A percentile compares a stretch with the other conserved stretches of the same genome.
phyloP scores from a whole-genome alignment of 2,797 vertebrate species.

The Falco biarmicus region DNA sequence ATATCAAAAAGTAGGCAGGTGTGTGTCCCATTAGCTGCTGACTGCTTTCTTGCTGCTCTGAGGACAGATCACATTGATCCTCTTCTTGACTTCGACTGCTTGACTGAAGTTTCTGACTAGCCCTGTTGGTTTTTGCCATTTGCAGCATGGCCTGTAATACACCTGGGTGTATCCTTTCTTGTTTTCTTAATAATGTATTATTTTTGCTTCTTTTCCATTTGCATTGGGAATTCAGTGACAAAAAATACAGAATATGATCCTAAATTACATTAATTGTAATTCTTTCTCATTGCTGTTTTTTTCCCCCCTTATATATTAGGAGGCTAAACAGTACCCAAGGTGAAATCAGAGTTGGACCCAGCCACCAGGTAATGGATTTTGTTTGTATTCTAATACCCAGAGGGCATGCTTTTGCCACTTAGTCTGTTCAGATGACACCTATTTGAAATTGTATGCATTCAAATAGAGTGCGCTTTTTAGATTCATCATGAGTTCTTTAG shows the following conservation, averaged over 20 bases:
- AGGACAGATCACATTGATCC: background rate
- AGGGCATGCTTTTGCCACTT: background rate
- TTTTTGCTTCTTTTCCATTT: background rate
- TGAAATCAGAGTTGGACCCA: slow-evolving; percentile 98
- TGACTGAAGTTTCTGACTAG: background rate
- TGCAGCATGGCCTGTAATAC: background rate
- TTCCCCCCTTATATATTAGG: slow-evolving; percentile 74
- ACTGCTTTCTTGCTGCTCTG: background rate
- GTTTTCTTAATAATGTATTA: background rate
- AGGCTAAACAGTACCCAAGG: slow-evolving; percentile 99
- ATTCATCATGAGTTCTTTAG: background rate
- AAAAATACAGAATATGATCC: background rate
- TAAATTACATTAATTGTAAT: background rate
- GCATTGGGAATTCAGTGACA: background rate
- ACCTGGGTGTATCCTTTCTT: background rate
- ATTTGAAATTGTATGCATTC: background rate
- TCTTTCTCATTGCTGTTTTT: background rate
- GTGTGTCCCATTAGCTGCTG: background rate
- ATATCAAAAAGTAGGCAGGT: background rate
- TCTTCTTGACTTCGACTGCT: background rate
- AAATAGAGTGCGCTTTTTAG: background rate
- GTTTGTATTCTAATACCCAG: background rate
- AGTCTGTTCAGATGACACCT: background rate
- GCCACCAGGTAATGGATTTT: slow-evolving; percentile 90
- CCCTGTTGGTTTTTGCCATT: background rate